Percentiles rank a stretch among this genome's conserved stretches.
These are phyloP conservation scores for Willisornis vidua DNA, from an alignment of 2,113 vertebrate genomes.

Conservation along the genomic window DNA sequence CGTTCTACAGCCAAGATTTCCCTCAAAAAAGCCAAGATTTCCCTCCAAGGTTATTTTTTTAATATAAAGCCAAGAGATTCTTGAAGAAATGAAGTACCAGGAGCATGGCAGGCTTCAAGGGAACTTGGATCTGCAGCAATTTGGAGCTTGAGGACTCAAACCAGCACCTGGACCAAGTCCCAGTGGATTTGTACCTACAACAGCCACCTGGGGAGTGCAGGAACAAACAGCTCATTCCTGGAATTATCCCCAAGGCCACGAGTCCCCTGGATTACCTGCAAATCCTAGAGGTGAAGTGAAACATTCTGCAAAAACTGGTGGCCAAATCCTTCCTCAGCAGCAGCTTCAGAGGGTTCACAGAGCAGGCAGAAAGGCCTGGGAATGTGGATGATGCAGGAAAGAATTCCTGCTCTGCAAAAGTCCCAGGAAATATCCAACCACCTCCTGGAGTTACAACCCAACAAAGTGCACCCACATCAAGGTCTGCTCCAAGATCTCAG, in stretches of 20 bases:
- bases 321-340: neutral
- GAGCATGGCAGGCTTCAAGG: neutral
- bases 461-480: accelerated
- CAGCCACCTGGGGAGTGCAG: no score
- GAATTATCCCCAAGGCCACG: no score
- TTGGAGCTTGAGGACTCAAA: neutral
- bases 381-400: neutral
- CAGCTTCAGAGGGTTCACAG: neutral
- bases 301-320: neutral
- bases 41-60: neutral
- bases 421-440: accelerated
- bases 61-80: neutral
- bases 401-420: neutral
- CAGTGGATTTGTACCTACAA: no score
- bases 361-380: neutral
- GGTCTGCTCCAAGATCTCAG: neutral
- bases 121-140: neutral
- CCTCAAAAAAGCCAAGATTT: constrained; percentile 1
- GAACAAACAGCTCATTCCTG: no score
- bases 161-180: neutral
- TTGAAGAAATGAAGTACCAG: neutral
- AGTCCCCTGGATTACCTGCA: neutral
- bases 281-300: neutral
- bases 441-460: neutral
- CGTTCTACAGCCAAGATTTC: neutral